Conservation (phyloP, 1,140 invertebrate genomes). For the Drosophila grimshawi region DNA sequence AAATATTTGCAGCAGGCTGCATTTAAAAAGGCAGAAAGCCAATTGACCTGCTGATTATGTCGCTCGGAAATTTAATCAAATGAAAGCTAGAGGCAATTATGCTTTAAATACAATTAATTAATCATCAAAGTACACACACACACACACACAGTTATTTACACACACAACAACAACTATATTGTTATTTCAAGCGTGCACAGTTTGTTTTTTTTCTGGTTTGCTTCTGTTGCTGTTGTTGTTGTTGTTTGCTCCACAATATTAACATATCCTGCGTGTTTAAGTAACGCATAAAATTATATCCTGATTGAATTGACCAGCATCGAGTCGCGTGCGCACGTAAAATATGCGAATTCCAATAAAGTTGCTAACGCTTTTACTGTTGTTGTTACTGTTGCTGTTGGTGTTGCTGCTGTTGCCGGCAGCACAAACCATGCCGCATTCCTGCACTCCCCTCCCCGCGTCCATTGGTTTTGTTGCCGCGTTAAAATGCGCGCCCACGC, state of each 20-base stretch:
- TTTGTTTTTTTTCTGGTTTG: slow-evolving; percentile 48
- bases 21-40: slow-evolving; percentile 61
- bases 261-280: slow-evolving; percentile 82
- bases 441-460: not conserved
- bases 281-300: slow-evolving; percentile 82
- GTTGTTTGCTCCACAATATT: slow-evolving; percentile 60
- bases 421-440: slow-evolving; percentile 1
- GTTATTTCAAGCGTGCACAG: slow-evolving; percentile 73
- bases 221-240: slow-evolving; percentile 20
- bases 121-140: slow-evolving; percentile 72
- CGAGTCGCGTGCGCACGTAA: slow-evolving; percentile 59
- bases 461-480: slow-evolving; percentile 39
- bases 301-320: slow-evolving; percentile 73
- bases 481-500: slow-evolving; percentile 79
- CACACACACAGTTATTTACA: slow-evolving; percentile 41
- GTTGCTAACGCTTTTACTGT: slow-evolving; percentile 50
- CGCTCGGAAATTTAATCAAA: slow-evolving; percentile 77
- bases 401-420: not conserved
- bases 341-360: slow-evolving; percentile 81
- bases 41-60: slow-evolving; percentile 66
- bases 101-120: slow-evolving; percentile 83
- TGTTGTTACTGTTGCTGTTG: not conserved
- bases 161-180: slow-evolving; percentile 44
- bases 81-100: slow-evolving; percentile 82
- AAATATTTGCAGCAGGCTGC: slow-evolving; percentile 33